A percentile compares a stretch with the other conserved stretches of the same genome.
phyloP scores from a whole-genome alignment of 1,140 invertebrate genomes.

The Drosophila mayri region DNA sequence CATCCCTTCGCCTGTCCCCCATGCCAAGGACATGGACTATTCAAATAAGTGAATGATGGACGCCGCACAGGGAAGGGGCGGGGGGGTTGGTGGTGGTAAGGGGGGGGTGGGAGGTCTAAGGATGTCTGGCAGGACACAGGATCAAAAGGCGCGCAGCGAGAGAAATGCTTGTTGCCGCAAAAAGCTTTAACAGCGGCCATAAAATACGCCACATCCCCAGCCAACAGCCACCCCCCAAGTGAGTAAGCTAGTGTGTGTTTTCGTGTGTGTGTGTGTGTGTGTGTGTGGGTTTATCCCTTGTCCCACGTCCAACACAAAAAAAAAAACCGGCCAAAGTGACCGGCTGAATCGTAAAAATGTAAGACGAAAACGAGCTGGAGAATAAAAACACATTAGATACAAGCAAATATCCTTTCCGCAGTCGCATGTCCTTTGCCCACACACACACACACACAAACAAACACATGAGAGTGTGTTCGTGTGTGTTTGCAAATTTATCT shows the following conservation, averaged over 20 bases:
- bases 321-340: conserved; percentile 61
- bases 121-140: conserved; percentile 17
- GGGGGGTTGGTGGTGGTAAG: not conserved
- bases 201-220: conserved; percentile 60
- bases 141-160: conserved; percentile 58
- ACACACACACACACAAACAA: conserved; percentile 4
- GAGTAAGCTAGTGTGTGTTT: conserved; percentile 9
- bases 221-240: conserved; percentile 45
- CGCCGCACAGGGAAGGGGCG: not conserved
- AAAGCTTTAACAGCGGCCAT: conserved; percentile 72
- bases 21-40: conserved; percentile 25
- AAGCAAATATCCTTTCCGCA: conserved; percentile 80
- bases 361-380: conserved; percentile 80
- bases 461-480: not conserved
- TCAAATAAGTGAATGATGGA: conserved; percentile 56
- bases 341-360: conserved; percentile 80
- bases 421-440: conserved; percentile 60
- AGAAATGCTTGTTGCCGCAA: conserved; percentile 60
- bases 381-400: conserved; percentile 84
- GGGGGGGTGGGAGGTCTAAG: not conserved
- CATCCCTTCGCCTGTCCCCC: not conserved
- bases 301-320: conserved; percentile 53
- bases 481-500: conserved; percentile 81
- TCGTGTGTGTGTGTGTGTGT: conserved; percentile 5
- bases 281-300: conserved; percentile 54